These are phyloP conservation scores for Littorina saxatilis DNA, from an alignment of 1,140 invertebrate genomes.

Conservation along the genomic window DNA sequence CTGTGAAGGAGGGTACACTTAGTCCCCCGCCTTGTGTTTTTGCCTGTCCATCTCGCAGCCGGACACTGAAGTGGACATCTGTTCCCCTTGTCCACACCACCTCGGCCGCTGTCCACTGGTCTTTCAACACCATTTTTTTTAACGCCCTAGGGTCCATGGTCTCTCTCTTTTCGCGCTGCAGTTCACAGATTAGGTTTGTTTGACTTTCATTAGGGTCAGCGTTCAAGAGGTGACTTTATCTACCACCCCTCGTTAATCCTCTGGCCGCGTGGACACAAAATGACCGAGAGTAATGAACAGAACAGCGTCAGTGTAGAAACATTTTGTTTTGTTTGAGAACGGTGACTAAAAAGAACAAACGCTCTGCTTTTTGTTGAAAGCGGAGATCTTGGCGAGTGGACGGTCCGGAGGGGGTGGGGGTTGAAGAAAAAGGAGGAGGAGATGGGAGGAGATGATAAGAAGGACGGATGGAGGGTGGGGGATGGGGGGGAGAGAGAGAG, in stretches of 20 bases:
- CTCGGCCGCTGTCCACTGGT: background rate
- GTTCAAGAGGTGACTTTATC: slow-evolving; percentile 7
- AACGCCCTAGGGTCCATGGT: background rate
- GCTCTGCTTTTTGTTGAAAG: no score
- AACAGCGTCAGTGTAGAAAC: no score
- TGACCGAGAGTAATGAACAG: background rate
- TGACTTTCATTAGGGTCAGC: slow-evolving; percentile 8
- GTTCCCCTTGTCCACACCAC: background rate
- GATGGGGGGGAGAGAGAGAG: background rate
- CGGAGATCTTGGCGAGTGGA: no score
- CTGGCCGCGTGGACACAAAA: background rate
- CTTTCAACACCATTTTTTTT: background rate
- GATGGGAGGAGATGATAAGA: background rate
- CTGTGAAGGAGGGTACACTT: background rate
- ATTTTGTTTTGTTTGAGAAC: no score
- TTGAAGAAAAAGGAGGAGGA: background rate
- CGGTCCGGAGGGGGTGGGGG: no score
- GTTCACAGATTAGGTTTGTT: slow-evolving; percentile 18
- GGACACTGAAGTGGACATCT: slow-evolving; percentile 29
- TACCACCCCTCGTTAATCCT: background rate
- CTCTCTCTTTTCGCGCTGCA: background rate
- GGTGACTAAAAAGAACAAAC: background rate
- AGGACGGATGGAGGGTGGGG: no score
- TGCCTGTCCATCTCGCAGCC: slow-evolving; percentile 6
- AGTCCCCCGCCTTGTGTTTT: slow-evolving; percentile 4